Evolutionary conservation across 2,113 vertebrate species (phyloP).

Genomic region (Heliornis fulica): DNA sequence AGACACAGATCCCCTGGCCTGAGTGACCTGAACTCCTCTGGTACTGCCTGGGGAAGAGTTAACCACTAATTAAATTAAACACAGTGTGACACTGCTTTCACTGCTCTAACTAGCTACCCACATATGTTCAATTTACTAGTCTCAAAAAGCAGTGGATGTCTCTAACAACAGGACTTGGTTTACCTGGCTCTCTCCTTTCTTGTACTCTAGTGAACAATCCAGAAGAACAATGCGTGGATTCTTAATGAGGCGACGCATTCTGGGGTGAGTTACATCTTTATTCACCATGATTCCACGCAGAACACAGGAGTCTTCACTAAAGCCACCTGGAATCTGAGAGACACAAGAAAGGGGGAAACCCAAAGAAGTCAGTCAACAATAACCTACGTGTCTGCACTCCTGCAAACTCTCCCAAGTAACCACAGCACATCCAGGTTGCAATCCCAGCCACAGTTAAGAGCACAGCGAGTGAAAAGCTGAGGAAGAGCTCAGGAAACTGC

Average conservation of each 20-base stretch:
- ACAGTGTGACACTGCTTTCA: too few relatives aligned
- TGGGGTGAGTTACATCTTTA: slow-evolving; percentile 92
- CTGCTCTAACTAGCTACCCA: too few relatives aligned
- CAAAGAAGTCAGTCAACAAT: not conserved
- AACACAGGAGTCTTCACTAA: slow-evolving; percentile 91
- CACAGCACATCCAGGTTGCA: fast-evolving
- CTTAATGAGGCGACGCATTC: slow-evolving; percentile 89
- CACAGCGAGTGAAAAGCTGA: fast-evolving
- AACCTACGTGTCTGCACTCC: not conserved
- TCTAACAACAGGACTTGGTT: not conserved
- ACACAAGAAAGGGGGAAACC: not conserved
- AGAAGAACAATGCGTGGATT: slow-evolving; percentile 89
- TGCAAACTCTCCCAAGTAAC: not conserved
- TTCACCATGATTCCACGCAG: slow-evolving; percentile 94
- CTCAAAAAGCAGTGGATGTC: too few relatives aligned
- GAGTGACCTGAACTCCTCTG: not conserved
- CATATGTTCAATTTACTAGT: fast-evolving
- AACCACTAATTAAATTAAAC: too few relatives aligned
- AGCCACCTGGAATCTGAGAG: slow-evolving; percentile 88
- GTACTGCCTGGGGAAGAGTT: not conserved
- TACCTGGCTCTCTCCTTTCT: slow-evolving; percentile 98
- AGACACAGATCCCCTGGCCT: not conserved
- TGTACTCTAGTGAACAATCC: slow-evolving; percentile 95
- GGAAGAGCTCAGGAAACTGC: not conserved
- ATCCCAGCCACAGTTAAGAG: not conserved